A percentile compares a stretch with the other conserved stretches of the same genome.
phyloP scores from a whole-genome alignment of 2,888 invertebrate genomes.

The Ferdinandea cuprea region DNA sequence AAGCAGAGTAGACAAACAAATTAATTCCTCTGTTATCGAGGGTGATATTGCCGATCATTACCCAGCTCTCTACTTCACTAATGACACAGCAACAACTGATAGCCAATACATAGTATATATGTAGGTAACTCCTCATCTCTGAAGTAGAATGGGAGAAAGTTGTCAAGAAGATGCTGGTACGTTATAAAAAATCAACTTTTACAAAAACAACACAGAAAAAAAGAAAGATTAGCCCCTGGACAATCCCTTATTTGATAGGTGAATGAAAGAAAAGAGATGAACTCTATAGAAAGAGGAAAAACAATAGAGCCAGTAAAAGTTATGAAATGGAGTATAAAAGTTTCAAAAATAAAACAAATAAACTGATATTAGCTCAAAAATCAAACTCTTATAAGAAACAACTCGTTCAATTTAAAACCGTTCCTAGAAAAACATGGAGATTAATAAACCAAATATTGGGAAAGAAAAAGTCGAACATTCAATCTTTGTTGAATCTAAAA shows the following conservation, averaged over 20 bases:
- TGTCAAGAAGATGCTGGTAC: background rate
- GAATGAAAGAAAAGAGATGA: constrained; percentile 4
- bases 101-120: too few species aligned
- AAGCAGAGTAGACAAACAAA: too few species aligned
- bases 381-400: background rate
- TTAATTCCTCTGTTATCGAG: constrained; percentile 2
- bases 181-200: background rate
- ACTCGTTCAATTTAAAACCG: background rate
- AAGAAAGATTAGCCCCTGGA: background rate
- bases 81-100: too few species aligned
- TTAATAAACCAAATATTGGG: constrained; percentile 12
- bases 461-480: background rate
- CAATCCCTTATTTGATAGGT: background rate
- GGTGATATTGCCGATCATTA: constrained; percentile 5
- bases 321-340: constrained; percentile 5
- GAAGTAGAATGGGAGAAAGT: background rate
- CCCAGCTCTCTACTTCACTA: background rate
- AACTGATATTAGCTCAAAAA: background rate
- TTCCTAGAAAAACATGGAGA: constrained; percentile 11
- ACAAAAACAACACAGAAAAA: too few species aligned
- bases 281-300: constrained; percentile 1
- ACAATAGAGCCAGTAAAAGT: background rate
- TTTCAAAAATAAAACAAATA: background rate
- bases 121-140: background rate
- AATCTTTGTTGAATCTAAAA: background rate